These are phyloP conservation scores for Ruditapes philippinarum DNA, from an alignment of 1,140 invertebrate species.

Conservation along the genomic window DNA sequence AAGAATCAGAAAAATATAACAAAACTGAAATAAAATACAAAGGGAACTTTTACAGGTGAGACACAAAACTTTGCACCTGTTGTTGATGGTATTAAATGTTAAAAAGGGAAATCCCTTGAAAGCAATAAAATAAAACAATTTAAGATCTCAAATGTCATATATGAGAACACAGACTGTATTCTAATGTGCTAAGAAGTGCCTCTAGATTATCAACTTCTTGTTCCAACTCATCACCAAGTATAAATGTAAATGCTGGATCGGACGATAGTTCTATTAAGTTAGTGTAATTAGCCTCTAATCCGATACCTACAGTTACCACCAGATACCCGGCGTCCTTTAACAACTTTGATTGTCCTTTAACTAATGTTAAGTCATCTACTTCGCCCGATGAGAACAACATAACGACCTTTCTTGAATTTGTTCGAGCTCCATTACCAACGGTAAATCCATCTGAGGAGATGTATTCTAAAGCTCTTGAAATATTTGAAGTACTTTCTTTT, in stretches of 20 bases:
- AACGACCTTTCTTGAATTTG: neutral
- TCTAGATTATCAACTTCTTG: neutral
- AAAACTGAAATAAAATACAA: too few relatives aligned
- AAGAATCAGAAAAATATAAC: too few relatives aligned
- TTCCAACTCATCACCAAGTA: neutral
- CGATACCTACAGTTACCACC: neutral
- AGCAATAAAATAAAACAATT: too few relatives aligned
- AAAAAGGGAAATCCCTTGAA: too few relatives aligned
- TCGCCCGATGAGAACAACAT: neutral
- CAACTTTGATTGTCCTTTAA: neutral
- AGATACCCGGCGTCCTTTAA: neutral
- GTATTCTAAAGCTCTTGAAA: neutral
- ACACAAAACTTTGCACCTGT: too few relatives aligned
- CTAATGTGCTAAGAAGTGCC: neutral
- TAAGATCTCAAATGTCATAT: neutral
- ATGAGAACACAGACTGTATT: neutral
- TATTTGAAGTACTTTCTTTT: neutral
- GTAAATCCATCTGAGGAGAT: neutral
- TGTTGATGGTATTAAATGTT: too few relatives aligned
- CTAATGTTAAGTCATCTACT: neutral
- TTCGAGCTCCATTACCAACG: neutral
- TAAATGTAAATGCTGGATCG: neutral
- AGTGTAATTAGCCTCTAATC: neutral
- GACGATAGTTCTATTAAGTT: neutral
- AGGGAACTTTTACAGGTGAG: too few relatives aligned